phyloP scores from a whole-genome alignment of 2,888 invertebrate genomes.

The Watsonalla binaria region DNA sequence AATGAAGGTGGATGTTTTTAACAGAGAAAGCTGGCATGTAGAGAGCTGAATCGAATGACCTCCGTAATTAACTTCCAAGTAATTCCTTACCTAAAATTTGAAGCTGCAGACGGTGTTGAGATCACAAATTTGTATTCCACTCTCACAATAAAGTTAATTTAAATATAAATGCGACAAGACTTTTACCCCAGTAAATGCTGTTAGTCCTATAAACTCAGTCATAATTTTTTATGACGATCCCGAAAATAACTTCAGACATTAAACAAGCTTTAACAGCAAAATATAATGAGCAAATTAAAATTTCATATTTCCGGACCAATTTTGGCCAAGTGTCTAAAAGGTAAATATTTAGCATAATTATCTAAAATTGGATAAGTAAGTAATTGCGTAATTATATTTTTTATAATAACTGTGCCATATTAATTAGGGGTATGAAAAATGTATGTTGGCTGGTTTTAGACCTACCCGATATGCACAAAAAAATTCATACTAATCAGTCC shows the following conservation, averaged over 20 bases:
- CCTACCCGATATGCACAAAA: too few relatives aligned
- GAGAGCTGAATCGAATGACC: slow-evolving; percentile 12
- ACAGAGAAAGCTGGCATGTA: slow-evolving; percentile 18
- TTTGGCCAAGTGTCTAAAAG: slow-evolving; percentile 3
- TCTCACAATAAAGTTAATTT: slow-evolving; percentile 70
- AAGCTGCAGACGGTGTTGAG: slow-evolving; percentile 48
- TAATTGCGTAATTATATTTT: too few relatives aligned
- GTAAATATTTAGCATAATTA: neutral
- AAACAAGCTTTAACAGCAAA: slow-evolving; percentile 46
- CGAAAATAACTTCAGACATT: slow-evolving; percentile 46
- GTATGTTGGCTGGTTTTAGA: too few relatives aligned
- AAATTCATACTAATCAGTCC: too few relatives aligned
- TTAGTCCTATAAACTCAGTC: slow-evolving; percentile 53
- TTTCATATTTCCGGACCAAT: slow-evolving; percentile 18
- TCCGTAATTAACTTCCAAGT: slow-evolving; percentile 14
- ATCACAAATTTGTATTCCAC: slow-evolving; percentile 71
- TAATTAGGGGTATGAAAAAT: too few relatives aligned
- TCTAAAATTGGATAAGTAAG: neutral
- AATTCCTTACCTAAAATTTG: slow-evolving; percentile 39
- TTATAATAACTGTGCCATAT: too few relatives aligned
- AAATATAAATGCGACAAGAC: slow-evolving; percentile 72
- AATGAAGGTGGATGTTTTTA: slow-evolving; percentile 18
- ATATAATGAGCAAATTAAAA: slow-evolving; percentile 36
- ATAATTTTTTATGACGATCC: slow-evolving; percentile 59
- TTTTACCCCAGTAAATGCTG: slow-evolving; percentile 58